Base-by-base conservation (phyloP, 1,140 invertebrate genomes). In the Diorhabda elongata region DNA sequence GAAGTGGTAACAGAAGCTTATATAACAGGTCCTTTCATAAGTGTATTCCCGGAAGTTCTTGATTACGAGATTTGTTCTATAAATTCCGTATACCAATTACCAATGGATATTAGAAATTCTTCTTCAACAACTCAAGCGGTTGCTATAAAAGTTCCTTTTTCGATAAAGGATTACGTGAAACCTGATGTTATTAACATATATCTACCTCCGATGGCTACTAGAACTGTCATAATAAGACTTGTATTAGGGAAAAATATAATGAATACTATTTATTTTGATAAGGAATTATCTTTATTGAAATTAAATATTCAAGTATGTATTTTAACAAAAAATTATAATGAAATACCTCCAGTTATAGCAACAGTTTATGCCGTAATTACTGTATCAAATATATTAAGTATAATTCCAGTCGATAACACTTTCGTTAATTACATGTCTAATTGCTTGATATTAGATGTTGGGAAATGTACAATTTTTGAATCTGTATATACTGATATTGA, bases 1-100 rank as follows among this genome's bases (percentile, higher is more conserved):
- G 73, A 74, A 64, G 59, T 76, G 8, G 57, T 70, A 2, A 58
- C 76, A 5, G 52, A 59, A 8, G 71, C 73, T 2, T 75, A 78
- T 64, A 72, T 72, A 4, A 73, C 66, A 7, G 71, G 72, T 4
- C 70, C 73, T 63, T 76, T 78, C 56, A 66, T 78, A 8, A 64
- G 58, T 42, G 44, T 71, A 3, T 42, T 26, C 0, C 74, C 75
- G 4, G 70, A 69, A n/a, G 52, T 72, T 2, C 44, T 78, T 9
- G 77, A 78, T 61, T 78, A 74, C 68, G 71, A 71, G 8, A 67
- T 69, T 1, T 78, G 77, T 45, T 64, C 68, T 8, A 67, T 74
- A n/a, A 70, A 72, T 41, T 73, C 73, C 6, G 68, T 70, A n/a
- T 78, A 78, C 67, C 76, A 77, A 64, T 41, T 74, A 57, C 67